phyloP scores from a whole-genome alignment of 2,888 invertebrate genomes.

The Netelia inedita region DNA sequence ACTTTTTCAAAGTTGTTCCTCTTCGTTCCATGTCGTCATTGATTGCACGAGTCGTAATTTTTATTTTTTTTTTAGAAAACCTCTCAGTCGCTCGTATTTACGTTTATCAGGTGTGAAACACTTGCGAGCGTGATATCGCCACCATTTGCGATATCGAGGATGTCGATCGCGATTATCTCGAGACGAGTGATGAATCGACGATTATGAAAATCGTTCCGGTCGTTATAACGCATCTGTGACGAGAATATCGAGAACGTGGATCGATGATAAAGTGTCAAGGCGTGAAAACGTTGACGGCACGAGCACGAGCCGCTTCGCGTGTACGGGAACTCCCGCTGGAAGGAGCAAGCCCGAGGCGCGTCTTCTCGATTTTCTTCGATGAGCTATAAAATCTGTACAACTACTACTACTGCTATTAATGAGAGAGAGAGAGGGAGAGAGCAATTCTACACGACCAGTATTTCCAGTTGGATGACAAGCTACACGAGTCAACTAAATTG shows the following conservation, averaged over 20 bases:
- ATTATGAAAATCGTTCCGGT: conserved; percentile 22
- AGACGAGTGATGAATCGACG: conserved; percentile 23
- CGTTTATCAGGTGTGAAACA: no score
- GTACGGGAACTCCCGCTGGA: neutral
- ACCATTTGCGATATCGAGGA: neutral
- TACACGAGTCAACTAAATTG: conserved; percentile 37
- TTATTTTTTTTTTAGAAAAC: no score
- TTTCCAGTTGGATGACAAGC: conserved; percentile 44
- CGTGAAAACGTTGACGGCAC: conserved; percentile 38
- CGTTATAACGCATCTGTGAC: conserved; percentile 35
- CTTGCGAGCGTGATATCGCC: no score
- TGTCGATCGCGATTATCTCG: conserved; percentile 24
- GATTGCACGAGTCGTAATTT: no score
- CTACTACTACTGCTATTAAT: no score
- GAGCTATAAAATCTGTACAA: no score
- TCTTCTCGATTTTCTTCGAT: neutral
- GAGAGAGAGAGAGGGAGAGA: neutral
- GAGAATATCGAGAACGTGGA: neutral
- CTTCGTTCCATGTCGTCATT: no score
- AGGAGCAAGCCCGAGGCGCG: conserved; percentile 16
- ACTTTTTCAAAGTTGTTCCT: no score
- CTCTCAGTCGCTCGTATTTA: no score
- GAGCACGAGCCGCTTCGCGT: conserved; percentile 13
- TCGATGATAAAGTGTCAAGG: conserved; percentile 54
- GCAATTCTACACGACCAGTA: conserved; percentile 38